phyloP scores from a whole-genome alignment of 2,888 invertebrate species.

The Ennomos erosarius region DNA sequence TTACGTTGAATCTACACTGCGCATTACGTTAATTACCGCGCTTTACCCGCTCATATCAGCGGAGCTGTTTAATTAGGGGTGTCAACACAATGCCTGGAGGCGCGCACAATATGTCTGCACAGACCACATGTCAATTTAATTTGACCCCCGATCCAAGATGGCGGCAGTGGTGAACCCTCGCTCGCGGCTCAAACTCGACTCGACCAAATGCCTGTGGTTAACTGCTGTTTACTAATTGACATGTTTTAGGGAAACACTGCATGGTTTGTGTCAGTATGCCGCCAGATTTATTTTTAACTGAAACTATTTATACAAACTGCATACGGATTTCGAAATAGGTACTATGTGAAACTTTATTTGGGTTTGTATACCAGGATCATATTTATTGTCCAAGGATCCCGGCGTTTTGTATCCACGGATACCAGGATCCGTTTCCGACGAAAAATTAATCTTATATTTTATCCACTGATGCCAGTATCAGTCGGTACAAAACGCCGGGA shows the following conservation, averaged over 20 bases:
- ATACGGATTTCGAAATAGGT: slow-evolving; percentile 18
- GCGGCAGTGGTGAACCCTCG: slow-evolving; percentile 73
- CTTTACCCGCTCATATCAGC: slow-evolving; percentile 73
- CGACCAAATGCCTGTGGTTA: slow-evolving; percentile 72
- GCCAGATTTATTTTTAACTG: slow-evolving; percentile 53
- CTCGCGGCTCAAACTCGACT: slow-evolving; percentile 53
- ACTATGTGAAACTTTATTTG: slow-evolving; percentile 5
- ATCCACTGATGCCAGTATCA: too few relatives aligned
- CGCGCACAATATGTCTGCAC: slow-evolving; percentile 77
- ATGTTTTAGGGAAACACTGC: slow-evolving; percentile 72
- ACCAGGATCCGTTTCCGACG: too few relatives aligned
- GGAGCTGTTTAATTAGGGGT: slow-evolving; percentile 81
- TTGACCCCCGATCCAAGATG: slow-evolving; percentile 82
- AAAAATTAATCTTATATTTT: too few relatives aligned
- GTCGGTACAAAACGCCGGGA: too few relatives aligned
- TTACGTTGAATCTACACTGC: slow-evolving; percentile 61
- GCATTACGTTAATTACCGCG: slow-evolving; percentile 76
- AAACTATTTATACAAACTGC: slow-evolving; percentile 35
- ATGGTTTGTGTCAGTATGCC: slow-evolving; percentile 62
- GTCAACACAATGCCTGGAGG: slow-evolving; percentile 76
- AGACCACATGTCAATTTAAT: slow-evolving; percentile 84
- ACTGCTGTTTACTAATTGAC: slow-evolving; percentile 75
- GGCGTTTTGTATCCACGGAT: too few relatives aligned
- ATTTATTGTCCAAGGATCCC: too few relatives aligned
- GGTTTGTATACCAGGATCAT: too few relatives aligned